Evolutionary conservation across 2,113 vertebrate species (phyloP), one percentile per base, ranked within the genome.

Genomic region (Phylloscopus whistleri): DNA sequence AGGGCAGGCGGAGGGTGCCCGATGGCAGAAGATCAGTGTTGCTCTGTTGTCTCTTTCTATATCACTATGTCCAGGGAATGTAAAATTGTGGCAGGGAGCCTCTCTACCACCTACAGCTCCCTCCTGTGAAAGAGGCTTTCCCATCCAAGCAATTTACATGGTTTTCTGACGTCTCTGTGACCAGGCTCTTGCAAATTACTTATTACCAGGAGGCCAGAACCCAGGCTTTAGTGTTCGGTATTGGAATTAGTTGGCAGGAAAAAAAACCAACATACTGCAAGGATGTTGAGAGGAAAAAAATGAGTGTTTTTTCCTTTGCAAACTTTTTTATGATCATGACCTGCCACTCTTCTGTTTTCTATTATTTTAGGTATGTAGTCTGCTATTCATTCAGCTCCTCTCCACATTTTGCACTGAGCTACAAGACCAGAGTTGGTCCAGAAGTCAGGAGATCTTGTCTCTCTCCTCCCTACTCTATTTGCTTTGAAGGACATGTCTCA

Each of bases 111-210:
- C 94, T 84, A 89, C 85, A 84, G 92, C 66, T 94, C 89, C 76
- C 90, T 93, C 76, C 90, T 90, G 66, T 88, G 86, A 90, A 90
- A 86, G 26, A 81, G 48, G 48, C 60, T 94, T 97, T 96, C 79
- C 93, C 79, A 93, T 94, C 88, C 90, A 92, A 89, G 83, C 73
- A 82, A 78, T 93, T 93, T 95, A 90, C 52, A 82, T 92, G 83
- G 80, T 78, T 96, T 96, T 93, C 64, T 95, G 94, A 94, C 21
- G 69, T 76, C 46, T 64, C 75, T 76, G 86, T 94, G 89, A 85
- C 77, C 86, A 85, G 55, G 15, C 27, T 90, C 31, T 72, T 73
- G 76, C 72, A 86, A 96, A 96, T 87, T 89, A 67, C 74, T 90
- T 92, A 64, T 64, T 95, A 91, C 67, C 58, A 72, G 67, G 56